Base-by-base conservation (phyloP, 1,140 invertebrate species). In the Dysdera silvatica region DNA sequence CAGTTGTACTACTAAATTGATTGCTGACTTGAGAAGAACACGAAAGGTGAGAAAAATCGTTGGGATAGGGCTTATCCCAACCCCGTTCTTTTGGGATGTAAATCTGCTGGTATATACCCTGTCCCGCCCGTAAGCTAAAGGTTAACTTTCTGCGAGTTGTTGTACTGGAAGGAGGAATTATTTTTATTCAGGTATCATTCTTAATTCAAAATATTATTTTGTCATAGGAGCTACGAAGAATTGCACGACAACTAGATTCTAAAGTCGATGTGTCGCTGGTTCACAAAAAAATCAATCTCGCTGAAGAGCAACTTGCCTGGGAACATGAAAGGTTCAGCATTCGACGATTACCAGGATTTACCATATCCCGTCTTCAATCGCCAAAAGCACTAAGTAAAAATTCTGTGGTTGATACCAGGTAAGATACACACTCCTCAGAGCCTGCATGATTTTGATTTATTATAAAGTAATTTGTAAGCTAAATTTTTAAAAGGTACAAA, bases 201-300 rank as follows among this genome's bases (percentile, higher is more conserved):
- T n/a, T n/a, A n/a, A n/a, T n/a, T n/a, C n/a, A n/a, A n/a, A n/a
- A n/a, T n/a, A n/a, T 23, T 65, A 53, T 32, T 18, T 67, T 64
- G 66, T 54, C 61, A 45, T 65, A 76, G 74, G 80, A 84, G 67
- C 61, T 65, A 49, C 61, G 84, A 72, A 70, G 76, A 24, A 77
- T 83, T 0, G 78, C 83, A 6, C 78, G 81, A 0, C 69, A 75
- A 0, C 67, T 72, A 5, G 71, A 76, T 65, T 69, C 74, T 12
- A 76, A 80, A 20, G 70, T 85, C 0, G 82, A 80, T 4, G 81
- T 93, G 26, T 84, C 90, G 69, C 82, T 91, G 51, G 81, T 94
- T 14, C 94, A 97, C 71, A 97, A 97, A 76, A 98, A 98, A 79
- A 98, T 98, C 67, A 96, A 97, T 80, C 77, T 98, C n/a, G 91